These are phyloP conservation scores for Eupithecia exiguata DNA, from an alignment of 2,888 invertebrate genomes.

Conservation along the genomic window DNA sequence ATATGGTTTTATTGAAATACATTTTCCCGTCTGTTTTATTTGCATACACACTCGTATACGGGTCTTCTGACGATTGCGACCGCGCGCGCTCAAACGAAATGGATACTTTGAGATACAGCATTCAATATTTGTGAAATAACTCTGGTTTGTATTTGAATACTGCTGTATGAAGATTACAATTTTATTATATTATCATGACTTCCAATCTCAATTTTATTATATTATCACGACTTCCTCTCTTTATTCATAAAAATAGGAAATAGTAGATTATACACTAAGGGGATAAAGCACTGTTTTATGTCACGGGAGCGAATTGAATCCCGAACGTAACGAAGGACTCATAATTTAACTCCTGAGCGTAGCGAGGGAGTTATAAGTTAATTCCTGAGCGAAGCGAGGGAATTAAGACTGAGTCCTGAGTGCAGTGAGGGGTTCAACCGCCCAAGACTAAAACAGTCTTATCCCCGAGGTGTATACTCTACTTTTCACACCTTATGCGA, in stretches of 20 bases:
- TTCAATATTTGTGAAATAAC: slow-evolving; percentile 40
- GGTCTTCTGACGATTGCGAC: slow-evolving; percentile 51
- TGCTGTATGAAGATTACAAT: slow-evolving; percentile 18
- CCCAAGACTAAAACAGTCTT: too few species aligned
- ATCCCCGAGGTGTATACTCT: too few species aligned
- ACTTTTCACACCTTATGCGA: too few species aligned
- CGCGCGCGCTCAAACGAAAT: slow-evolving; percentile 44
- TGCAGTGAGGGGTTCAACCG: too few species aligned
- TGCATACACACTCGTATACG: slow-evolving; percentile 49
- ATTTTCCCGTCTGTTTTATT: slow-evolving; percentile 58
- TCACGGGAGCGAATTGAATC: too few species aligned
- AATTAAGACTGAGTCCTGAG: too few species aligned
- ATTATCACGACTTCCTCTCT: slow-evolving; percentile 8
- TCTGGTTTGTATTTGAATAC: slow-evolving; percentile 33
- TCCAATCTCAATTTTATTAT: slow-evolving; percentile 13
- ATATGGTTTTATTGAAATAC: slow-evolving; percentile 56
- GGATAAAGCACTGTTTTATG: too few species aligned
- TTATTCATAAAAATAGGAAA: slow-evolving; percentile 10
- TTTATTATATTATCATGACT: slow-evolving; percentile 12
- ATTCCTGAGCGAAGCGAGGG: too few species aligned
- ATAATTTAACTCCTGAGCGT: too few species aligned
- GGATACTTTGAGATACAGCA: slow-evolving; percentile 36
- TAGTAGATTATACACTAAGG: too few species aligned
- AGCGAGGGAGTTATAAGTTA: too few species aligned
- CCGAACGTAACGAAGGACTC: too few species aligned